A percentile compares a stretch with the other conserved stretches of the same genome.
Conservation (phyloP, 2,888 invertebrate species). For the Leptopilina syphax region DNA sequence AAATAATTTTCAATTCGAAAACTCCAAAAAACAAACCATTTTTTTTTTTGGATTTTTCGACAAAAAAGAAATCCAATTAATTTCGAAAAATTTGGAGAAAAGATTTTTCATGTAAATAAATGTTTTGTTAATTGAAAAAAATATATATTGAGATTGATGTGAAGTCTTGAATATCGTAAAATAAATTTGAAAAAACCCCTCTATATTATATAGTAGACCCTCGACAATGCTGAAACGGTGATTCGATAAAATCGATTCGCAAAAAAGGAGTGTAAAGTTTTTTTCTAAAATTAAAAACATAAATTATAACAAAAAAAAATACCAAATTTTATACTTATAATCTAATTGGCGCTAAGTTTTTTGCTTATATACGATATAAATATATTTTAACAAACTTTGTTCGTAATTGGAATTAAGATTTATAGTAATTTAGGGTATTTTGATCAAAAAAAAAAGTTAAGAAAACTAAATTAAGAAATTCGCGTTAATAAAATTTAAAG, state of each 20-base stretch:
- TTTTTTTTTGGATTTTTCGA: too few species aligned
- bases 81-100: background rate
- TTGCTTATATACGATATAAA: background rate
- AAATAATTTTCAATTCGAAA: too few species aligned
- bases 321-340: slow-evolving; percentile 16
- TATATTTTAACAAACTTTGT: slow-evolving; percentile 55
- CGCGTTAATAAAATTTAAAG: slow-evolving; percentile 20
- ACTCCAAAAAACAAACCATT: too few species aligned
- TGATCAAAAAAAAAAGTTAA: slow-evolving; percentile 2
- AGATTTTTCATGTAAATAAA: background rate
- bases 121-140: background rate
- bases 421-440: slow-evolving; percentile 11
- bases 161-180: background rate
- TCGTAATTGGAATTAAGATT: slow-evolving; percentile 38
- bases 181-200: background rate
- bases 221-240: slow-evolving; percentile 52
- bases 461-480: slow-evolving; percentile 31
- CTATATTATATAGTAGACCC: slow-evolving; percentile 4
- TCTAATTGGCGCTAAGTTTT: slow-evolving; percentile 41
- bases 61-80: too few species aligned
- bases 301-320: slow-evolving; percentile 23
- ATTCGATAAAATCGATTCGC: slow-evolving; percentile 48
- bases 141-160: background rate
- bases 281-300: slow-evolving; percentile 41
- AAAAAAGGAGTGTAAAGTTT: slow-evolving; percentile 36